Evolutionary conservation across 2,113 vertebrate genomes (phyloP).

Genomic region (Datnioides undecimradiatus): DNA sequence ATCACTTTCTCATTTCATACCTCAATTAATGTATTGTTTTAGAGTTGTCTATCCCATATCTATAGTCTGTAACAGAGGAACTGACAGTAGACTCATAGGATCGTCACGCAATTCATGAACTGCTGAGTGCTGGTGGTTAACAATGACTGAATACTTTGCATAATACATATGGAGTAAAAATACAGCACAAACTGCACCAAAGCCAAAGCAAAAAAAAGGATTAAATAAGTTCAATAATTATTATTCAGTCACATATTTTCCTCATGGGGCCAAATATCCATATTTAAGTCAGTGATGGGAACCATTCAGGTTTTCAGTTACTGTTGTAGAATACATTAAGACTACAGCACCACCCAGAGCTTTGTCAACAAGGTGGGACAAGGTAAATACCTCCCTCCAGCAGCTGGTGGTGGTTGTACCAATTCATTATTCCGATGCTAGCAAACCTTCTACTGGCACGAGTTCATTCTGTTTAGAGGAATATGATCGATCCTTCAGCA

Average conservation of each 20-base stretch:
- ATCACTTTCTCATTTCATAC: background rate
- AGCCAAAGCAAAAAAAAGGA: no score
- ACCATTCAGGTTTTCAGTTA: background rate
- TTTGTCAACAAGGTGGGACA: background rate
- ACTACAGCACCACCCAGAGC: background rate
- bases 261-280: no score
- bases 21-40: background rate
- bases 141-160: no score
- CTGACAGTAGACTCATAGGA: background rate
- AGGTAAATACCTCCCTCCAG: background rate
- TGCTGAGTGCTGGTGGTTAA: background rate
- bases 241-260: background rate
- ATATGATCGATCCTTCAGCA: background rate
- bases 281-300: background rate
- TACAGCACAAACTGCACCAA: no score
- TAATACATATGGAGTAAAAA: no score
- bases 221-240: no score
- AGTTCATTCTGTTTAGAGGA: conserved; percentile 1
- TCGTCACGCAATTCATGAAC: background rate
- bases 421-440: background rate
- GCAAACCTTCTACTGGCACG: no score
- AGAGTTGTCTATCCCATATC: no score
- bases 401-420: background rate
- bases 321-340: background rate
- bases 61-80: no score